Conservation (phyloP, 2,797 vertebrate species). For the Ptychobarbus kaznakovi region DNA sequence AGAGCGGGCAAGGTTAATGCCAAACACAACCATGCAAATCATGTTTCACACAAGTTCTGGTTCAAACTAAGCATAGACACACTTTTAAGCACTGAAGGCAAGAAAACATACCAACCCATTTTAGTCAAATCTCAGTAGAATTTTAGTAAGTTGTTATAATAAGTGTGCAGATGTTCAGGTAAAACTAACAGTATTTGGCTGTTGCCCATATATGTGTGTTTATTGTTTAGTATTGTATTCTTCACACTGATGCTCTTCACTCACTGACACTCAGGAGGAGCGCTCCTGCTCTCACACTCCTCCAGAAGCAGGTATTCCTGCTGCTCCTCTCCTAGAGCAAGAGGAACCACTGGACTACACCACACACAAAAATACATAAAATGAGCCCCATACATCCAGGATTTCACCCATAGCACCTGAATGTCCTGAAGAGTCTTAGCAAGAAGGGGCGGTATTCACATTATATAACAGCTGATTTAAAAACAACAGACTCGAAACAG, state of each 20-base stretch:
- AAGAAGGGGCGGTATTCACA: neutral
- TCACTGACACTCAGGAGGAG: slow-evolving; percentile 83
- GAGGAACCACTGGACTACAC: slow-evolving; percentile 78
- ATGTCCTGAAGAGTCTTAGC: neutral
- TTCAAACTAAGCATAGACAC: neutral
- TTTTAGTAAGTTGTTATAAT: slow-evolving; percentile 8
- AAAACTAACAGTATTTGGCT: neutral
- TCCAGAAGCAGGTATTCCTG: slow-evolving; percentile 97
- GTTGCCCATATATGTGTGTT: neutral
- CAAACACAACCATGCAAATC: slow-evolving; percentile 36
- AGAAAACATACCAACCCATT: neutral
- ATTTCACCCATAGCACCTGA: neutral
- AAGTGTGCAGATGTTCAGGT: neutral
- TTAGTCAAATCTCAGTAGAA: neutral
- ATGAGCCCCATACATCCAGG: neutral
- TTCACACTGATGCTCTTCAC: slow-evolving; percentile 73
- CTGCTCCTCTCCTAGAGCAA: slow-evolving; percentile 85
- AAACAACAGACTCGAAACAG: slow-evolving; percentile 14
- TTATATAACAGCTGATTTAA: neutral
- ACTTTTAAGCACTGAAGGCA: neutral
- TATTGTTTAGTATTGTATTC: slow-evolving; percentile 32
- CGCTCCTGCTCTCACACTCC: slow-evolving; percentile 97
- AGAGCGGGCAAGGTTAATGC: neutral
- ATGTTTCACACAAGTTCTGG: neutral
- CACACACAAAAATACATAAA: slow-evolving; percentile 69